Evolutionary conservation across 92 coral and sea anemone genomes (phyloP).

Genomic region (Paragorgia papillata): DNA sequence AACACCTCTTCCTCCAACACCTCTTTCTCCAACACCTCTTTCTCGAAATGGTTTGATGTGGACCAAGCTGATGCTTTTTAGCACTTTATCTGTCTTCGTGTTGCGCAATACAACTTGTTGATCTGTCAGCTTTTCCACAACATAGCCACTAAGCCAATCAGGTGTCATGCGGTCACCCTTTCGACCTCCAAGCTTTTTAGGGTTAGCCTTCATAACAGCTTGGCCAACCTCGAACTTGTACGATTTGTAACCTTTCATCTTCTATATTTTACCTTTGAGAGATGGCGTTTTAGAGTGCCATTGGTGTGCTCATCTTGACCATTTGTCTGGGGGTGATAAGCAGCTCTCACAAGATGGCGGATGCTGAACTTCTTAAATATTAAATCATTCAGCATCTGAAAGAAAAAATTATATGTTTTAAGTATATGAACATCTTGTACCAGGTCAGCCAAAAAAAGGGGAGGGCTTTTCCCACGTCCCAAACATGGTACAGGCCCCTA

Average conservation of each 20-base stretch:
- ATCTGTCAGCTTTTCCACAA: conserved; percentile 15
- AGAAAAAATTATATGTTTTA: too few species aligned
- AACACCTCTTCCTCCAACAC: too few species aligned
- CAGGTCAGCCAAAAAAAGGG: conserved; percentile 2
- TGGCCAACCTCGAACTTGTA: conserved; percentile 25
- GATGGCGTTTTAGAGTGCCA: conserved; percentile 29
- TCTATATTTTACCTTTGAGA: conserved; percentile 21
- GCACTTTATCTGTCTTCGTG: conserved; percentile 15
- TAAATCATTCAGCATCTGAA: too few species aligned
- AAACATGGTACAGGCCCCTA: too few species aligned
- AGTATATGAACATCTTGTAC: background rate
- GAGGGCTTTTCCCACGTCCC: too few species aligned
- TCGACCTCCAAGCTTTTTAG: too few species aligned
- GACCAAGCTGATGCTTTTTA: conserved; percentile 26
- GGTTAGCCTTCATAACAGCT: conserved; percentile 36
- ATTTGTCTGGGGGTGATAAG: too few species aligned
- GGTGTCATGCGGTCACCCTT: too few species aligned
- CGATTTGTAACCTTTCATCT: conserved; percentile 29
- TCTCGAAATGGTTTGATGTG: too few species aligned
- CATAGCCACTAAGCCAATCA: conserved; percentile 30
- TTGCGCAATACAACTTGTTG: too few species aligned
- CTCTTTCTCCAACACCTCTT: too few species aligned
- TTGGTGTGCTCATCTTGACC: too few species aligned
- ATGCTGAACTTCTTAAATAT: conserved; percentile 16
- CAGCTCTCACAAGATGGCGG: conserved; percentile 26